A percentile compares a stretch with the other conserved stretches of the same genome.
These are phyloP conservation scores for Bugulina stolonifera DNA, from an alignment of 2,888 invertebrate species.

Conservation along the genomic window DNA sequence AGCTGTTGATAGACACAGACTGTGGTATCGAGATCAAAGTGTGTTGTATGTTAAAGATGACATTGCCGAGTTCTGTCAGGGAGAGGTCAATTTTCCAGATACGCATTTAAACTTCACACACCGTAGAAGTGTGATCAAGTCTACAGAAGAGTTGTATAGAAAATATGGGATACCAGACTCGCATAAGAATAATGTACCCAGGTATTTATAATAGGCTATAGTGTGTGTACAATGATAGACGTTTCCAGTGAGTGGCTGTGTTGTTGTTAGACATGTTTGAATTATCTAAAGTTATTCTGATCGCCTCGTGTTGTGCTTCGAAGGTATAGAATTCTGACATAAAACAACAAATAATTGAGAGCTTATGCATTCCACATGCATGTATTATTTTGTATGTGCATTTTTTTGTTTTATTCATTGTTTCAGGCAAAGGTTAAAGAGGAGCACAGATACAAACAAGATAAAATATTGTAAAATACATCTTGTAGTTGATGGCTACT, in stretches of 20 bases:
- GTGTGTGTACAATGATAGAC: too few relatives aligned
- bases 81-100: neutral
- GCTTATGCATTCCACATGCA: too few relatives aligned
- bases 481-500: conserved; percentile 22
- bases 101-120: neutral
- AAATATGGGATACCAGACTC: neutral
- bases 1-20: conserved; percentile 16
- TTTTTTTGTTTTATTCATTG: too few relatives aligned
- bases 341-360: too few relatives aligned
- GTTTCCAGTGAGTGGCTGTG: too few relatives aligned
- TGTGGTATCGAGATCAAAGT: neutral
- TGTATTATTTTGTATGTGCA: too few relatives aligned
- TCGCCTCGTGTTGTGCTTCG: too few relatives aligned
- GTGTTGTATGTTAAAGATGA: conserved; percentile 20
- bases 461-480: conserved; percentile 16
- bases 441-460: neutral
- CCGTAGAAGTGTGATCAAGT: neutral
- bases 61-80: neutral
- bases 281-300: too few relatives aligned
- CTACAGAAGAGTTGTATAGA: neutral
- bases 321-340: too few relatives aligned
- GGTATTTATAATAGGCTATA: too few relatives aligned
- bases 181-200: neutral
- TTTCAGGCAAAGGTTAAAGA: too few relatives aligned
- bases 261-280: too few relatives aligned